These are phyloP conservation scores for Taxidea taxus DNA, from an alignment of 2,113 vertebrate genomes.

Conservation along the genomic window DNA sequence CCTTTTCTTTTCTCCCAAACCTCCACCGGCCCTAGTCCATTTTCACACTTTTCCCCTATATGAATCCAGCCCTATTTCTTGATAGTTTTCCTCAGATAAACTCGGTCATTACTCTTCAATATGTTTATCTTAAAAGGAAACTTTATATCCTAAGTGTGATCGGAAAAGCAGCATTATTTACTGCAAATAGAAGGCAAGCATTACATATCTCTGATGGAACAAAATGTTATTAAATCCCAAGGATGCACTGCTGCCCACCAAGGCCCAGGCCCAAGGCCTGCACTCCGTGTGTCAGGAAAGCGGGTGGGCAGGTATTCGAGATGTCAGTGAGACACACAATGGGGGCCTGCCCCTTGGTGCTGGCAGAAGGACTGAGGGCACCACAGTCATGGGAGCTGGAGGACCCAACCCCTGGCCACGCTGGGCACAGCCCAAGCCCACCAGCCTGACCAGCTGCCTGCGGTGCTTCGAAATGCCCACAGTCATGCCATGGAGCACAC, in stretches of 20 bases:
- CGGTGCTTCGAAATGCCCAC: not conserved
- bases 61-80: not conserved
- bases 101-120: not conserved
- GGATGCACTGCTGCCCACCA: accelerated
- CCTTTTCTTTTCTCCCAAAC: not conserved
- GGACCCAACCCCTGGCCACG: too few species aligned
- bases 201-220: not conserved
- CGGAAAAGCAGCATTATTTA: not conserved
- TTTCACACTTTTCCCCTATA: not conserved
- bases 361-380: conserved; percentile 55
- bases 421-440: too few species aligned
- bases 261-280: not conserved
- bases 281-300: accelerated
- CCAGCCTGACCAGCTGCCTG: not conserved
- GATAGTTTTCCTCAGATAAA: not conserved
- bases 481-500: not conserved
- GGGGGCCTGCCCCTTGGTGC: not conserved
- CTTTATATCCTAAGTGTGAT: not conserved
- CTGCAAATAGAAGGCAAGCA: not conserved
- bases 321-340: accelerated
- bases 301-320: not conserved
- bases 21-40: not conserved
- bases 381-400: conserved; percentile 64
- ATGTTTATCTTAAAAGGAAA: not conserved
- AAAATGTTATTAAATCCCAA: not conserved